Evolutionary conservation across 2,797 vertebrate species (phyloP).

Genomic region (Aulostomus chinensis): DNA sequence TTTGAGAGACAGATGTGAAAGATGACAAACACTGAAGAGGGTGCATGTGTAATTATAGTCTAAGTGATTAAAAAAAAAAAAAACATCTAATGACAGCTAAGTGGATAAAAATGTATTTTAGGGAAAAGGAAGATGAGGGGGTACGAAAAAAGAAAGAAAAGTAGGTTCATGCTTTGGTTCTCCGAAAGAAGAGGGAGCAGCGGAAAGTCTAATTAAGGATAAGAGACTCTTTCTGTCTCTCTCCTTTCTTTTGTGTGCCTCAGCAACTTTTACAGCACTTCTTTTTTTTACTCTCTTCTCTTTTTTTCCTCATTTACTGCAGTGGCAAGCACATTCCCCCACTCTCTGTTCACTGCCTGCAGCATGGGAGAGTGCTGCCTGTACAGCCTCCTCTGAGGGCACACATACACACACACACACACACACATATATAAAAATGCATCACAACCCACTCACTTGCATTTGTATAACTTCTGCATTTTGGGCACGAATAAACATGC

Average conservation of each 20-base stretch:
- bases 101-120: constrained; percentile 21
- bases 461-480: constrained; percentile 33
- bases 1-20: too few relatives aligned
- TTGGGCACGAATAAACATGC: constrained; percentile 28
- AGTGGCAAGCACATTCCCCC: constrained; percentile 73
- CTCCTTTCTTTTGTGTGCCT: constrained; percentile 72
- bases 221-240: constrained; percentile 66
- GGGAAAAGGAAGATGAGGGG: background rate
- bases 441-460: constrained; percentile 28
- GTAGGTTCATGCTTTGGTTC: constrained; percentile 44
- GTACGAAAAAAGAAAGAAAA: constrained; percentile 5
- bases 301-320: constrained; percentile 67
- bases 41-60: constrained; percentile 14
- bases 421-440: too few relatives aligned
- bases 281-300: constrained; percentile 16
- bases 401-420: constrained; percentile 31
- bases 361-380: constrained; percentile 62
- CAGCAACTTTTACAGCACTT: constrained; percentile 76
- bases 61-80: constrained; percentile 1
- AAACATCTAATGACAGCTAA: constrained; percentile 1
- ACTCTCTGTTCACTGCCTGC: constrained; percentile 64
- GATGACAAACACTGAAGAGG: too few relatives aligned
- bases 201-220: constrained; percentile 75
- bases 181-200: constrained; percentile 47
- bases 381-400: constrained; percentile 48